Percentiles rank a stretch among this genome's conserved stretches.
phyloP scores from a whole-genome alignment of 2,888 invertebrate genomes.

The Heliconius cydno region DNA sequence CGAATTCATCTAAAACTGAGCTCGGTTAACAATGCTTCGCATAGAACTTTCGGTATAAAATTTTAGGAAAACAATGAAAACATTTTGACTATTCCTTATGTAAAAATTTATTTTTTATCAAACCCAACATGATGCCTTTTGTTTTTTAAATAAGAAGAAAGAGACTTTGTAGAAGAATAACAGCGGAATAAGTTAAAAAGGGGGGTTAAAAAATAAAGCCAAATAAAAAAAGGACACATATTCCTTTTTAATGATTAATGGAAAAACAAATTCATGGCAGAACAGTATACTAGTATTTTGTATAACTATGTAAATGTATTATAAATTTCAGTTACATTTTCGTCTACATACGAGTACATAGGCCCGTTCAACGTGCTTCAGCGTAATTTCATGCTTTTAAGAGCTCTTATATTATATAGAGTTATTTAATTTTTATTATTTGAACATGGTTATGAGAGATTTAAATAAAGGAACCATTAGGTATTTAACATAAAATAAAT shows the following conservation, averaged over 20 bases:
- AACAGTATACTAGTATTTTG: not conserved
- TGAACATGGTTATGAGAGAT: not conserved
- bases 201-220: no score
- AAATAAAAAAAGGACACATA: no score
- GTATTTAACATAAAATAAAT: not conserved
- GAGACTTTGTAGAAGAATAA: no score
- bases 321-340: not conserved
- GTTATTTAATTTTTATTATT: not conserved
- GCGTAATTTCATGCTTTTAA: not conserved
- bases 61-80: slow-evolving; percentile 11
- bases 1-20: slow-evolving; percentile 31
- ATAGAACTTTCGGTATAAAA: slow-evolving; percentile 27
- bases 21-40: slow-evolving; percentile 30
- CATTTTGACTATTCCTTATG: not conserved
- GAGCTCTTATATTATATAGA: not conserved
- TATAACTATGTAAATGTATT: not conserved
- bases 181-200: no score
- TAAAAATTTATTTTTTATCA: not conserved
- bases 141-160: not conserved
- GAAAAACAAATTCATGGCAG: not conserved
- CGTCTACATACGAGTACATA: not conserved
- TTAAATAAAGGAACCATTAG: not conserved
- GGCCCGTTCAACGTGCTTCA: not conserved
- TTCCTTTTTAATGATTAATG: not conserved
- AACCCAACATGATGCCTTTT: not conserved